These are phyloP conservation scores for Sebastes minor DNA, from an alignment of 2,797 vertebrate species.

Conservation along the genomic window DNA sequence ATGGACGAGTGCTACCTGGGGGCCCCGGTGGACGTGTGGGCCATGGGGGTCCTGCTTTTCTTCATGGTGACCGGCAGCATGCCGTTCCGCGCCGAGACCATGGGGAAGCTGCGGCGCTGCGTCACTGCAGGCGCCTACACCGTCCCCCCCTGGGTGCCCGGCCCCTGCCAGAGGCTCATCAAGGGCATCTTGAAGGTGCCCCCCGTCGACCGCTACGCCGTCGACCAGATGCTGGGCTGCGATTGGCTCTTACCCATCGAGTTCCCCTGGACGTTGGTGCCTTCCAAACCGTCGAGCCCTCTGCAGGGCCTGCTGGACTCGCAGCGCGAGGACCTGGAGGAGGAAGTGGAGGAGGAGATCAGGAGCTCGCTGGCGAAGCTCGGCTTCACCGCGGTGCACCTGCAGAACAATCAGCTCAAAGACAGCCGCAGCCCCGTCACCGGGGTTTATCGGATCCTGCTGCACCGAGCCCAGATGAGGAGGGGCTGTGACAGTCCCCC, in stretches of 20 bases:
- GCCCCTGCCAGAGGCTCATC: conserved; percentile 90
- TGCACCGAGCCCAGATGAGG: conserved; percentile 87
- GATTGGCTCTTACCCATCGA: conserved; percentile 93
- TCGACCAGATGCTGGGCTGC: conserved; percentile 90
- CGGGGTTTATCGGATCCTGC: conserved; percentile 89
- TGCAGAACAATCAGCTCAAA: conserved; percentile 82
- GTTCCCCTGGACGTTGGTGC: conserved; percentile 81
- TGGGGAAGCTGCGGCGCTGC: conserved; percentile 89
- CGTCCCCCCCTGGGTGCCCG: conserved; percentile 86
- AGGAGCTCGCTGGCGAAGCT: conserved; percentile 83
- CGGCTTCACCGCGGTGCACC: conserved; percentile 87
- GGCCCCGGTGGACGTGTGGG: conserved; percentile 93
- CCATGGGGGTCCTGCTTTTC: conserved; percentile 93
- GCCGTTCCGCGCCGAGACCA: conserved; percentile 94
- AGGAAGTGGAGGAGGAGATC: conserved; percentile 86
- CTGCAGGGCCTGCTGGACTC: conserved; percentile 73
- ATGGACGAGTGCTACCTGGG: conserved; percentile 89
- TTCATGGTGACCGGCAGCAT: conserved; percentile 92
- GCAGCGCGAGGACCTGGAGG: conserved; percentile 67
- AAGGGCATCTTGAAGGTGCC: conserved; percentile 85
- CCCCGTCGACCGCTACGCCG: conserved; percentile 82
- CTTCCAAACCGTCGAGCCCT: conserved; percentile 79
- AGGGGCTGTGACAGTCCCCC: conserved; percentile 84
- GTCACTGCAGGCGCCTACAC: conserved; percentile 85
- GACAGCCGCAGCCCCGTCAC: conserved; percentile 86